Evolutionary conservation across 2,888 invertebrate genomes (phyloP), one percentile per base, ranked within the genome.

Genomic region (Meiosimyza platycephala): DNA sequence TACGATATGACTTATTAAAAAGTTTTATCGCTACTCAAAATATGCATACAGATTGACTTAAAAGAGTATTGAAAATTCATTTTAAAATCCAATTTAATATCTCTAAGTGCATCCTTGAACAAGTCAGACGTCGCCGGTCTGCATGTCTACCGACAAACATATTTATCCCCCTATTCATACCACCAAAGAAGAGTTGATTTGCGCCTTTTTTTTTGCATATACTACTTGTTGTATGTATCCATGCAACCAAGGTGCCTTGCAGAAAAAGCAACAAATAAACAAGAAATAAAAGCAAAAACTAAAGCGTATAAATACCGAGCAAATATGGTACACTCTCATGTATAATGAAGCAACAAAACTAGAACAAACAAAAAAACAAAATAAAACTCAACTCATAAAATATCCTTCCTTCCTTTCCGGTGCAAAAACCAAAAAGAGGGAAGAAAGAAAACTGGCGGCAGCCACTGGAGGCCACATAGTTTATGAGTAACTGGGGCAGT

Each of bases 321-420:
- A 11, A 65, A 51, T 33, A 50, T 40, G 40, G 40, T 40, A 40
- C 40, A 40, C 40, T 40, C 40, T 40, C 40, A 40, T 40, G 40
- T 40, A 40, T 40, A 40, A 40, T 40, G 40, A 40, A 40, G 40
- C 40, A 40, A n/a, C 11, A 54, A 60, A 57, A 47, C 33, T 62
- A 33, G 6, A 11, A 62, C n/a, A 40, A n/a, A n/a, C n/a, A n/a
- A n/a, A n/a, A 13, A 47, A 57, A 16, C 50, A 12, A 57, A 47
- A 55, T 48, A 12, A n/a, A 16, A 18, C 9, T 18, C 16, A 59
- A 59, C 13, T 9, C 54, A 52, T 15, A 59, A 13, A 51, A 59
- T 62, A 72, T 72, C 71, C 72, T 72, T 59, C 71, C 72, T 72
- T 59, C 60, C 33, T 67, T 60, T 12, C 64, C 28, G 7, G 55